Conservation (phyloP, 2,113 vertebrate genomes). For the Eolophus roseicapilla region DNA sequence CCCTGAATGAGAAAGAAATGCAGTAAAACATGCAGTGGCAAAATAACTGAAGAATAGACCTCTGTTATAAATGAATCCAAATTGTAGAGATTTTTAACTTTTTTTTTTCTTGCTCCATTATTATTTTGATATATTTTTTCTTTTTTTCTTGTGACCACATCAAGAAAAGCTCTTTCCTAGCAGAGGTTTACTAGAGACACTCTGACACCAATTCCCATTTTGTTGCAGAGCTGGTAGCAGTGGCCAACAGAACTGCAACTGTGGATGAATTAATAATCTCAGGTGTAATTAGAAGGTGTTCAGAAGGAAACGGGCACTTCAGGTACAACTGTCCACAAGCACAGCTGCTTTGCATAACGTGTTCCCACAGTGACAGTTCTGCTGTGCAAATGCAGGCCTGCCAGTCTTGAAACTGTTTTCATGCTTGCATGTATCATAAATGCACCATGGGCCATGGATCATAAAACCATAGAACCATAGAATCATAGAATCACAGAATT, state of each 20-base stretch:
- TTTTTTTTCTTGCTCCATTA: background rate
- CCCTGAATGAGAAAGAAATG: background rate
- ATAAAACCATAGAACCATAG: background rate
- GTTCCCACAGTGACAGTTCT: background rate
- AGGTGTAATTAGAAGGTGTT: background rate
- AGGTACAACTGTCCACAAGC: background rate
- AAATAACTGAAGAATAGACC: background rate
- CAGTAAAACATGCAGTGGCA: background rate
- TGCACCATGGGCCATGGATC: background rate
- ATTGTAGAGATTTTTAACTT: background rate
- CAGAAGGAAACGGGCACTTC: background rate
- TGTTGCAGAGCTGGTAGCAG: background rate
- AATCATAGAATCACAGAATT: background rate
- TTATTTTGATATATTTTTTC: background rate
- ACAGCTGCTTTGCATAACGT: background rate
- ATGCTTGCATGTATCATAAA: rapidly evolving
- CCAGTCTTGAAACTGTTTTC: background rate
- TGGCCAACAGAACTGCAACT: background rate
- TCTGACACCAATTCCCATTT: background rate
- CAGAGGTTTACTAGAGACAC: background rate
- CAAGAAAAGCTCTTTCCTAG: background rate
- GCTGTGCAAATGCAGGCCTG: background rate
- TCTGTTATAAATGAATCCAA: background rate
- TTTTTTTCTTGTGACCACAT: background rate
- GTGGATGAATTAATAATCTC: background rate